phyloP scores from a whole-genome alignment of 2,888 invertebrate species.

The Thysanoteuthis rhombus region DNA sequence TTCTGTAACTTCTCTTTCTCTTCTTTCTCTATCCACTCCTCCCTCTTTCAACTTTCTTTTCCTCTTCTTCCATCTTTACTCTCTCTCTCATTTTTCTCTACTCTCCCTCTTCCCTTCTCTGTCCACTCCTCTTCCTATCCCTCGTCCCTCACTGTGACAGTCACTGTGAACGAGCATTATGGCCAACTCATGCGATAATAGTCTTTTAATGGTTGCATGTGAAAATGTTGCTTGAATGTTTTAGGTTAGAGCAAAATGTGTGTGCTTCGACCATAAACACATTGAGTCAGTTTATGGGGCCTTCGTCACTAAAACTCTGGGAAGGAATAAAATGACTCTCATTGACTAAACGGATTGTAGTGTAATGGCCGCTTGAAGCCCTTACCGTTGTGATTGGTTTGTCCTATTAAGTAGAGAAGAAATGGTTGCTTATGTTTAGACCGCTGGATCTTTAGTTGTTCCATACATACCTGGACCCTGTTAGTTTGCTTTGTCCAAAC shows the following conservation, averaged over 20 bases:
- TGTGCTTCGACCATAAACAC: background rate
- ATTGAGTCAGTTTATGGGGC: background rate
- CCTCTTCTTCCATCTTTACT: too few species aligned
- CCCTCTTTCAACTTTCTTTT: too few species aligned
- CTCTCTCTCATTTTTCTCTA: too few species aligned
- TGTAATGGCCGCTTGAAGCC: background rate
- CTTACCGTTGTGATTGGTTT: background rate
- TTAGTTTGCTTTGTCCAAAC: too few species aligned
- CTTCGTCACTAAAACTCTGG: background rate
- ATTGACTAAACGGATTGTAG: background rate
- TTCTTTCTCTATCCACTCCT: too few species aligned
- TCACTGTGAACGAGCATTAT: background rate
- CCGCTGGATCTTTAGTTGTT: too few species aligned
- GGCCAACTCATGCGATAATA: background rate
- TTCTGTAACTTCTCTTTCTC: too few species aligned
- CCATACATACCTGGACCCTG: too few species aligned
- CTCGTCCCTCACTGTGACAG: background rate
- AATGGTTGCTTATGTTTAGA: too few species aligned
- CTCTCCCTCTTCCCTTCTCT: too few species aligned
- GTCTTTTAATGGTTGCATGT: conserved; percentile 12
- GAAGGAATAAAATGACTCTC: background rate
- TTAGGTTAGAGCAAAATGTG: background rate
- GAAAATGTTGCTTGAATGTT: background rate
- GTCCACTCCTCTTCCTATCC: too few species aligned
- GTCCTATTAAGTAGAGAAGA: background rate